These are phyloP conservation scores for Apis cerana DNA, from an alignment of 1,140 invertebrate genomes.

Conservation along the genomic window DNA sequence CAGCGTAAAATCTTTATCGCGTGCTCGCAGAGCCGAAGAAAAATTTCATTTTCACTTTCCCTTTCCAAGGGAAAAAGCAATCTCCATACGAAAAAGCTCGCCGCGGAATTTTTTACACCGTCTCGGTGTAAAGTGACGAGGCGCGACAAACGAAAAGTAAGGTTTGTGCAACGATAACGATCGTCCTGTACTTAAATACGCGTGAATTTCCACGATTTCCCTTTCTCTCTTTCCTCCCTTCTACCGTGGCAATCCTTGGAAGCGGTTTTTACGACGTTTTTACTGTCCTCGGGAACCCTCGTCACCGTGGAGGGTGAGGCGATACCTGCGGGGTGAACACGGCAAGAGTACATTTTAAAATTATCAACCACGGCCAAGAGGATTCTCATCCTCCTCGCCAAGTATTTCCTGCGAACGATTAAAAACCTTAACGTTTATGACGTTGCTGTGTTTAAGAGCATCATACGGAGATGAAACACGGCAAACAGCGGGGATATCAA, in stretches of 20 bases:
- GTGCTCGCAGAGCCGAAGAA: no score
- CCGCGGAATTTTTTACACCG: no score
- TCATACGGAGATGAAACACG: neutral
- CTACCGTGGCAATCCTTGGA: constrained; percentile 30
- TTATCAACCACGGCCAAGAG: constrained; percentile 40
- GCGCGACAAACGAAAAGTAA: constrained; percentile 40
- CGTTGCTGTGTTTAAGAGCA: neutral
- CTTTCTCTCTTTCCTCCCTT: neutral
- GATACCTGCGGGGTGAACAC: constrained; percentile 35
- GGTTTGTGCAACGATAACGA: constrained; percentile 51
- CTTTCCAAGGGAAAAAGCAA: no score
- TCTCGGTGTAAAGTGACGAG: neutral
- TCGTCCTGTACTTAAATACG: constrained; percentile 46
- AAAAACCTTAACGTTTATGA: constrained; percentile 28
- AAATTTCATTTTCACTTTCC: no score
- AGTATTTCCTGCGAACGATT: constrained; percentile 23
- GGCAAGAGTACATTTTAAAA: constrained; percentile 47
- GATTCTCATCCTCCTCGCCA: neutral
- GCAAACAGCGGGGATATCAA: constrained; percentile 6
- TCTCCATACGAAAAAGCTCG: no score
- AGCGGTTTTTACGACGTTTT: constrained; percentile 53
- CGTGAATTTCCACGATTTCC: constrained; percentile 44
- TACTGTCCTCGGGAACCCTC: constrained; percentile 43
- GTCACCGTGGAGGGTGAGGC: constrained; percentile 3
- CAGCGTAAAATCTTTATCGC: no score